Evolutionary conservation across 1,140 invertebrate species (phyloP).

Genomic region (Diuraphis noxia): DNA sequence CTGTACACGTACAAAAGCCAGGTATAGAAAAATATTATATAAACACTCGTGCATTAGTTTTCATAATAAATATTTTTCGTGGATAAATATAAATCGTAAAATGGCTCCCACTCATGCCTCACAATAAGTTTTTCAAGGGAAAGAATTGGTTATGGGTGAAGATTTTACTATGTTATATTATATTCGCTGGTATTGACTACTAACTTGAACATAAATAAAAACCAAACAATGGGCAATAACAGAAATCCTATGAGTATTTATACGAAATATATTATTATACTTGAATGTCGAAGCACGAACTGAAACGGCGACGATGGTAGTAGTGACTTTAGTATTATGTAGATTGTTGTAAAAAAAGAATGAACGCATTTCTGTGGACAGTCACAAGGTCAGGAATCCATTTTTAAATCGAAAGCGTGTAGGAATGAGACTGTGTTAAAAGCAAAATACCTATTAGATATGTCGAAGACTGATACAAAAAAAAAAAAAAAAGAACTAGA

Average conservation of each 20-base stretch:
- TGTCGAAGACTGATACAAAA: not conserved
- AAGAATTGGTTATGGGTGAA: not conserved
- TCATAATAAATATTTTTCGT: not conserved
- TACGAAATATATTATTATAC: constrained; percentile 21
- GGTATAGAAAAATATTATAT: not conserved
- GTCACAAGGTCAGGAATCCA: constrained; percentile 10
- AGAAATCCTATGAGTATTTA: constrained; percentile 23
- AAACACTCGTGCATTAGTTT: not conserved
- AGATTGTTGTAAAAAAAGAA: constrained; percentile 22
- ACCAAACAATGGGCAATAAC: constrained; percentile 24
- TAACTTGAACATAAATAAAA: not conserved
- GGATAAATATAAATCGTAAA: not conserved
- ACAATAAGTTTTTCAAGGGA: not conserved
- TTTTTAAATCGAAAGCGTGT: constrained; percentile 20
- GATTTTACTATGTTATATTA: not conserved
- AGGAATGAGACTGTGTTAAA: not conserved
- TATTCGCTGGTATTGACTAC: not conserved
- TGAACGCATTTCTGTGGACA: not conserved
- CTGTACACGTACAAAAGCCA: not conserved
- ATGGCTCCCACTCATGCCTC: not conserved
- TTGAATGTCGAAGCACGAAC: constrained; percentile 2
- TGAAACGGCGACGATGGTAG: not conserved
- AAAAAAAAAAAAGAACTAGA: not conserved
- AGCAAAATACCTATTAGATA: not conserved
- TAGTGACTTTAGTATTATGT: not conserved